Evolutionary conservation across 2,888 invertebrate genomes (phyloP).

Genomic region (Agrotis clavis): DNA sequence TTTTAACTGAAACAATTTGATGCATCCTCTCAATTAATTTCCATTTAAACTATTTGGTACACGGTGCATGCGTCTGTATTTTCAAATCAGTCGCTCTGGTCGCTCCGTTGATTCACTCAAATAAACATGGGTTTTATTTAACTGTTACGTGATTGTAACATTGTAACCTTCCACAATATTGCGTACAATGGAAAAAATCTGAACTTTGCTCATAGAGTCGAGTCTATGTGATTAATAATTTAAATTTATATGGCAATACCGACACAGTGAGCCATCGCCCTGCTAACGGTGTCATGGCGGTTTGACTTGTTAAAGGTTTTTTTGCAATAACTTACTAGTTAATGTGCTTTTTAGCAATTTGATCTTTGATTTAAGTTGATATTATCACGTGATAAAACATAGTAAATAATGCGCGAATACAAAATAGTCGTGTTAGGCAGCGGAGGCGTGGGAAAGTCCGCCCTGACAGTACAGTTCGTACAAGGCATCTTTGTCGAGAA

Average conservation of each 20-base stretch:
- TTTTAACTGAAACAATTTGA: slow-evolving; percentile 55
- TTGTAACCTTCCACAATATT: slow-evolving; percentile 7
- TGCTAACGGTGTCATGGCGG: slow-evolving; percentile 92
- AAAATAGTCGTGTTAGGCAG: slow-evolving; percentile 99
- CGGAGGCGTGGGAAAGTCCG: slow-evolving; percentile 99
- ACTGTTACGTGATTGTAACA: neutral
- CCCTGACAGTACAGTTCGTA: slow-evolving; percentile 99
- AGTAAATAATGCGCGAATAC: slow-evolving; percentile 98
- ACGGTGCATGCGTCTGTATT: slow-evolving; percentile 41
- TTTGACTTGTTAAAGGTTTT: slow-evolving; percentile 90
- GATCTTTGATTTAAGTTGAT: slow-evolving; percentile 86
- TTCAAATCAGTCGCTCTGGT: slow-evolving; percentile 36
- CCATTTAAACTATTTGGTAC: slow-evolving; percentile 44
- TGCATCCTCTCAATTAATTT: slow-evolving; percentile 66
- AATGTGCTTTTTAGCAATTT: slow-evolving; percentile 89
- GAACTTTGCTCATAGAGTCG: slow-evolving; percentile 41
- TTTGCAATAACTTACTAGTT: slow-evolving; percentile 89
- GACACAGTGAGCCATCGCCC: slow-evolving; percentile 90
- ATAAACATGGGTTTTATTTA: slow-evolving; percentile 4
- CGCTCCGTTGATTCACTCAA: slow-evolving; percentile 29
- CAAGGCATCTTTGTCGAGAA: slow-evolving; percentile 99
- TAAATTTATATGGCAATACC: slow-evolving; percentile 81
- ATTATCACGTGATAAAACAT: slow-evolving; percentile 82
- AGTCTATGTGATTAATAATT: slow-evolving; percentile 48
- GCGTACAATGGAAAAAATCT: slow-evolving; percentile 54